Evolutionary conservation across 2,888 invertebrate genomes (phyloP).

Genomic region (Lampropteryx suffumata): DNA sequence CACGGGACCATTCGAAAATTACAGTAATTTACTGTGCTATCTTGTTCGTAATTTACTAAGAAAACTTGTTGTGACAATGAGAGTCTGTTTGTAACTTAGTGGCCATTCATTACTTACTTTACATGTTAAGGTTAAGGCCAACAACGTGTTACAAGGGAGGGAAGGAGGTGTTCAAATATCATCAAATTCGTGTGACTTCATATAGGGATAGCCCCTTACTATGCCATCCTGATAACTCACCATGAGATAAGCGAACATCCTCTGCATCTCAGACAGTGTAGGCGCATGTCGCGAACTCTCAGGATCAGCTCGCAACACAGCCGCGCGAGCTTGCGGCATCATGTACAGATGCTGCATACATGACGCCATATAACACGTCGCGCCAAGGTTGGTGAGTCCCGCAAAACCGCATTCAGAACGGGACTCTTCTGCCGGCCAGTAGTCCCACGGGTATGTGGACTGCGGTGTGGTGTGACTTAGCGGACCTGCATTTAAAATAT

Average conservation of each 20-base stretch:
- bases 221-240: slow-evolving; percentile 69
- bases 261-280: slow-evolving; percentile 93
- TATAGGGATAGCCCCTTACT: no score
- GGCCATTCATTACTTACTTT: no score
- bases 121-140: no score
- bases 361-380: slow-evolving; percentile 98
- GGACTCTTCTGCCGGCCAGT: slow-evolving; percentile 98
- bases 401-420: slow-evolving; percentile 97
- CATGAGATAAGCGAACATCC: slow-evolving; percentile 97
- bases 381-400: slow-evolving; percentile 96
- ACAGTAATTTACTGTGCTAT: no score
- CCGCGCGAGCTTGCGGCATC: slow-evolving; percentile 96
- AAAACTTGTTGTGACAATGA: no score
- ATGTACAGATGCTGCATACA: slow-evolving; percentile 98
- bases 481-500: slow-evolving; percentile 4
- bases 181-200: no score
- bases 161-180: no score
- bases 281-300: slow-evolving; percentile 90
- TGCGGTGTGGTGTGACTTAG: slow-evolving; percentile 71
- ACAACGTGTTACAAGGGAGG: no score
- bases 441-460: slow-evolving; percentile 97
- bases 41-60: no score
- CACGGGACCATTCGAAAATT: no score
- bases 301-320: slow-evolving; percentile 91
- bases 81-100: no score